Conservation (phyloP, 2,113 vertebrate genomes). For the Marmota monax region DNA sequence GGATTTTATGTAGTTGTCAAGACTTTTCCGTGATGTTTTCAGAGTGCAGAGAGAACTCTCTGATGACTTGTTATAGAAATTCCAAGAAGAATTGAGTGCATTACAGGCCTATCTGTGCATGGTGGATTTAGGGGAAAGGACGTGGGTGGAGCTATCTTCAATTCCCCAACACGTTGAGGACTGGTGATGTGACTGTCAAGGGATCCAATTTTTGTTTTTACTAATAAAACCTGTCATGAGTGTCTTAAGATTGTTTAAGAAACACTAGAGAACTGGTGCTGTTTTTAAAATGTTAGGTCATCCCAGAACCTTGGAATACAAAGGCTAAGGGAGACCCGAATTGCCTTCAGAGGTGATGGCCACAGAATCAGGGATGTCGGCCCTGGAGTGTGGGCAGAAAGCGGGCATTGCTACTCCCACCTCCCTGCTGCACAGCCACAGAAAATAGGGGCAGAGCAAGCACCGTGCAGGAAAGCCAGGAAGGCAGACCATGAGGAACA, state of each 20-base stretch:
- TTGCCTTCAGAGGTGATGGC: background rate
- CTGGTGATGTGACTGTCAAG: background rate
- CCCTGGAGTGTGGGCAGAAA: background rate
- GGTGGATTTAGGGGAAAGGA: background rate
- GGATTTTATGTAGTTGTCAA: constrained; percentile 17
- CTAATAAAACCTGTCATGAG: background rate
- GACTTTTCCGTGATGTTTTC: background rate
- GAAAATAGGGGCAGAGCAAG: background rate
- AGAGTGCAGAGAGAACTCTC: constrained; percentile 37
- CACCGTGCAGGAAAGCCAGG: constrained; percentile 45
- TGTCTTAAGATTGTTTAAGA: background rate
- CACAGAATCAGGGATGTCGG: background rate
- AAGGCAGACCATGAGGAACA: constrained; percentile 59
- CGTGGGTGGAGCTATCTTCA: background rate
- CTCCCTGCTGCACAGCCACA: no score
- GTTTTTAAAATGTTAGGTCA: background rate
- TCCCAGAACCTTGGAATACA: background rate
- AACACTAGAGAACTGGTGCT: background rate
- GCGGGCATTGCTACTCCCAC: accelerated
- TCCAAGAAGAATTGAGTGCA: background rate
- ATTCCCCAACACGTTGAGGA: accelerated
- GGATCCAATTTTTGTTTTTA: background rate
- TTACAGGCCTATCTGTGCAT: background rate
- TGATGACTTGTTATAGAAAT: background rate
- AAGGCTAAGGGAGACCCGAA: background rate